Evolutionary conservation across 2,113 vertebrate species (phyloP), one percentile per base, ranked within the genome.

Genomic region (Elachura formosa): DNA sequence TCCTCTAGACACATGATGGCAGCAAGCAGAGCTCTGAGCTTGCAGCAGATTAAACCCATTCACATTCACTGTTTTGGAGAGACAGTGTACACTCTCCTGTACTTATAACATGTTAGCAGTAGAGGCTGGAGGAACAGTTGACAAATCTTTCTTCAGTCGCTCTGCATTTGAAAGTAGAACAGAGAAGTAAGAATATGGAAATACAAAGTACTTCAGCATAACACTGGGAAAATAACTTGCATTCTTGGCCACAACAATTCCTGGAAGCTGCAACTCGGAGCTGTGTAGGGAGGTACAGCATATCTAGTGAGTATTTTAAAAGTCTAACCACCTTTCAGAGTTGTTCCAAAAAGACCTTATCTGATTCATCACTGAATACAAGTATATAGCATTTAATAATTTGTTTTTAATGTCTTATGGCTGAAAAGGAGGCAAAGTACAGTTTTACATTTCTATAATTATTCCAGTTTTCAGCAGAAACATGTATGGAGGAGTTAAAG

Each of bases 81-180:
- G 28, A 59, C 1, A 2, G 14, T 55, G 22, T 19, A 46, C 18
- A 8, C 12, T 59, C 17, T 58, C 3, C 15, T 0, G 0, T 34
- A 11, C 1, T 59, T 55, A n/a, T 10, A 34, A 18, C 2, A 0
- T 20, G 15, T 4, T 58, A 58, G 33, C 13, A 26, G 12, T 29
- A 64, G 45, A 68, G 16, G 5, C 24, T 64, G 38, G 14, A 89
- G 49, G 16, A 72, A 38, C 9, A 51, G 10, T 5, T 49, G 34
- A 18, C 12, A 12, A 3, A 18, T 43, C 23, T 71, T 69, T 15
- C 6, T 36, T 75, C 23, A 16, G 72, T 62, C 0, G 2, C 9
- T 71, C 26, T 83, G 24, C 9, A 11, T 66, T 77, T 45, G 16
- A 61, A 67, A 80, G 20, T 18, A 78, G 34, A 48, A 43, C 20